Evolutionary conservation across 1,140 invertebrate species (phyloP).

Genomic region (Neuroterus valhalla): DNA sequence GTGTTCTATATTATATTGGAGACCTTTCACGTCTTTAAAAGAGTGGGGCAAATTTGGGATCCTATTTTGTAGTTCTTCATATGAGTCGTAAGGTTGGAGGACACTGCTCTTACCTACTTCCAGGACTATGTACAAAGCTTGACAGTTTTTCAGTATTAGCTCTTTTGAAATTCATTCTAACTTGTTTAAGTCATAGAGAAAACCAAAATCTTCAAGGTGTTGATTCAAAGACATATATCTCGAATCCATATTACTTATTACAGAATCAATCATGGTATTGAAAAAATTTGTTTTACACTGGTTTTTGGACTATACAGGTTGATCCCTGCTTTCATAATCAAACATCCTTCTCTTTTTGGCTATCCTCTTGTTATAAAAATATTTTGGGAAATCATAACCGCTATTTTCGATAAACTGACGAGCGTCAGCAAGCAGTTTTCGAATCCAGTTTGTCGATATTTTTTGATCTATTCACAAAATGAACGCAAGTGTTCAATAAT

Average conservation of each 20-base stretch:
- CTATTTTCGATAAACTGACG: constrained; percentile 18
- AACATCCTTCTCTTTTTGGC: constrained; percentile 30
- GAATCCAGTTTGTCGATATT: constrained; percentile 57
- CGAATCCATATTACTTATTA: constrained; percentile 34
- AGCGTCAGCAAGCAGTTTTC: constrained; percentile 55
- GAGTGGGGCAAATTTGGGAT: constrained; percentile 38
- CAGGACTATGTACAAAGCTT: constrained; percentile 36
- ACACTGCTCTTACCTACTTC: constrained; percentile 37
- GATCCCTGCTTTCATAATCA: neutral
- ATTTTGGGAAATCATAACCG: neutral
- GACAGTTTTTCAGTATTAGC: constrained; percentile 37
- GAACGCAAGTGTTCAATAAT: constrained; percentile 55
- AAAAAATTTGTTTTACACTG: constrained; percentile 39
- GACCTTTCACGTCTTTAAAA: constrained; percentile 33
- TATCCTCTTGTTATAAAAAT: constrained; percentile 11
- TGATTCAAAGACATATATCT: constrained; percentile 39
- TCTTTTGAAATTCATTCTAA: constrained; percentile 34
- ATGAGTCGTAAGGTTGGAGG: constrained; percentile 38
- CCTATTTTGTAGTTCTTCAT: constrained; percentile 43
- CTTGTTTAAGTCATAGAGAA: constrained; percentile 33
- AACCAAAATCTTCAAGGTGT: constrained; percentile 34
- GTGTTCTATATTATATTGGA: constrained; percentile 44
- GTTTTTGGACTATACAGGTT: constrained; percentile 41
- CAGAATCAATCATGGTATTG: constrained; percentile 35
- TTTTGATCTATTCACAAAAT: constrained; percentile 55